A percentile compares a stretch with the other conserved stretches of the same genome.
These are phyloP conservation scores for Vannuccia rotundouncinata DNA, from an alignment of 2,888 invertebrate genomes.

Conservation along the genomic window DNA sequence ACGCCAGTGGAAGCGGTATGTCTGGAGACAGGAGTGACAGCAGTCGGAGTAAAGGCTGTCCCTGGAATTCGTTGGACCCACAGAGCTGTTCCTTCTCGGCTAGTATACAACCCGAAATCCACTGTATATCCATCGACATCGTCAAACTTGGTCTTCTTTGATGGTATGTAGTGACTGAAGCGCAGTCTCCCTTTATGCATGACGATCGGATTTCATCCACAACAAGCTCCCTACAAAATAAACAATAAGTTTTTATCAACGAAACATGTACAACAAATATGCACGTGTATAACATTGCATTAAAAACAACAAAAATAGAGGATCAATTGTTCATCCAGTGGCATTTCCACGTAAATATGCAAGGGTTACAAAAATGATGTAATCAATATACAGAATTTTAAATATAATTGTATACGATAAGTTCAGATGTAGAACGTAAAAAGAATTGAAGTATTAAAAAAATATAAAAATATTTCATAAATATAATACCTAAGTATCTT, in stretches of 20 bases:
- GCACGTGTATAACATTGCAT: too few relatives aligned
- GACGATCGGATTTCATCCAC: background rate
- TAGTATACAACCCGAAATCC: background rate
- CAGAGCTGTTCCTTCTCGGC: background rate
- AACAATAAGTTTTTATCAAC: background rate
- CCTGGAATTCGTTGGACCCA: background rate
- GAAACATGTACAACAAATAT: background rate
- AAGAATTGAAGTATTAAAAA: background rate
- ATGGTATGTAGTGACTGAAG: background rate
- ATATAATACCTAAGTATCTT: too few relatives aligned
- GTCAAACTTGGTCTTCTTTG: background rate
- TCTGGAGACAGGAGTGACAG: background rate
- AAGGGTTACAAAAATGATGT: too few relatives aligned
- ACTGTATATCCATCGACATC: background rate
- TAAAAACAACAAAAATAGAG: too few relatives aligned
- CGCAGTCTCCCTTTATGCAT: too few relatives aligned
- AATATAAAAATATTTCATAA: background rate
- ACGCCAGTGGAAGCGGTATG: background rate
- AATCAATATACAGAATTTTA: too few relatives aligned
- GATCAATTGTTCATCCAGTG: too few relatives aligned
- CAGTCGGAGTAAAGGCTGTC: background rate
- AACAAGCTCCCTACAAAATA: slow-evolving; percentile 7
- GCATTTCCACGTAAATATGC: too few relatives aligned
- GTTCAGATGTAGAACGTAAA: background rate
- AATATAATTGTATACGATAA: too few relatives aligned